Conservation (phyloP, 2,888 invertebrate species). For the Odontothrips loti region DNA sequence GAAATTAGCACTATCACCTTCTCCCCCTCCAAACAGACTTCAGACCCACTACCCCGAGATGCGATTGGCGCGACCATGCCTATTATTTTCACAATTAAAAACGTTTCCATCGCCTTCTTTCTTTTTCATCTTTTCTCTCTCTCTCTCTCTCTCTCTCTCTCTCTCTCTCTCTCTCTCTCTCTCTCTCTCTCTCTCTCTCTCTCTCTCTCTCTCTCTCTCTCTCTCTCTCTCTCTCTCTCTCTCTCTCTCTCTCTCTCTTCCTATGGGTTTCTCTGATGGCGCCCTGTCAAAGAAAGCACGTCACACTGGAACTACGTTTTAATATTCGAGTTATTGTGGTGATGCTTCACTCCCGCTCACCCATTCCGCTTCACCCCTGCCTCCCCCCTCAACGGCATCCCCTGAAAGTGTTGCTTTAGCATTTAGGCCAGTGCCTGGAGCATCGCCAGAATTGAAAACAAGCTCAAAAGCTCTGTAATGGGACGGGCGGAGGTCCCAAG, state of each 20-base stretch:
- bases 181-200: too few relatives aligned
- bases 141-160: background rate
- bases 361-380: background rate
- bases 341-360: too few relatives aligned
- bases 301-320: too few relatives aligned
- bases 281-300: too few relatives aligned
- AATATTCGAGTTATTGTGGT: too few relatives aligned
- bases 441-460: constrained; percentile 8
- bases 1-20: too few relatives aligned
- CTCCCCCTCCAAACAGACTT: too few relatives aligned
- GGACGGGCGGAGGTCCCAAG: background rate
- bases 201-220: background rate
- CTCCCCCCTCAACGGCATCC: background rate
- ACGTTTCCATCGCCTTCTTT: background rate
- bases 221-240: background rate
- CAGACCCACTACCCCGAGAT: too few relatives aligned
- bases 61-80: too few relatives aligned
- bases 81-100: too few relatives aligned
- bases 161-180: too few relatives aligned
- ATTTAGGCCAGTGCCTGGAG: constrained; percentile 8
- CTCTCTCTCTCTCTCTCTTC: background rate
- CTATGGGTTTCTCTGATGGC: background rate
- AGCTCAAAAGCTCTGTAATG: constrained; percentile 2
- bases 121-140: background rate
- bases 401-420: background rate